Conservation (phyloP, 2,888 invertebrate genomes). For the Hydriomena furcata region DNA sequence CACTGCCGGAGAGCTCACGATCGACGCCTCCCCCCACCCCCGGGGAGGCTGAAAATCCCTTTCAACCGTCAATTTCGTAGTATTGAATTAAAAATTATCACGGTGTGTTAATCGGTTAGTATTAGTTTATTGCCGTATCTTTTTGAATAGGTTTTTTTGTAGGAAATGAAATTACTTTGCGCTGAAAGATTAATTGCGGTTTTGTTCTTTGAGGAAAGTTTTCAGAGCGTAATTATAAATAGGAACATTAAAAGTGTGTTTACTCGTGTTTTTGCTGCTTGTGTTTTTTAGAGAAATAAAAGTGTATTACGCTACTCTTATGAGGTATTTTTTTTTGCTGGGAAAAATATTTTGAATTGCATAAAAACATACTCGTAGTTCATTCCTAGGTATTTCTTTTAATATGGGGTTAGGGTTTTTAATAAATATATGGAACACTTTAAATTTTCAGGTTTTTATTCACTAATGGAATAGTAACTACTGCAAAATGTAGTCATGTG, state of each 20-base stretch:
- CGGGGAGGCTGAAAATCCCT: slow-evolving; percentile 55
- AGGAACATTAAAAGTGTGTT: slow-evolving; percentile 7
- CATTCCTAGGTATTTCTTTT: no score
- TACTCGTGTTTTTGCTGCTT: slow-evolving; percentile 5
- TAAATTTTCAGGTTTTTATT: no score
- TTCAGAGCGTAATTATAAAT: slow-evolving; percentile 14
- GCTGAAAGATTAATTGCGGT: slow-evolving; percentile 7
- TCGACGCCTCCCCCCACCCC: slow-evolving; percentile 36
- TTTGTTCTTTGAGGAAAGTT: slow-evolving; percentile 9
- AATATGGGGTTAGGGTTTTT: no score
- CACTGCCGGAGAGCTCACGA: slow-evolving; percentile 65
- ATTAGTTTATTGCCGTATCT: slow-evolving; percentile 19
- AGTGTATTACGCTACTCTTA: not conserved
- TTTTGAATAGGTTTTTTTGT: not conserved
- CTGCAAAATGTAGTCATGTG: no score
- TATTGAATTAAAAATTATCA: slow-evolving; percentile 41
- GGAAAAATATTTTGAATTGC: no score
- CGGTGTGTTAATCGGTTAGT: slow-evolving; percentile 26
- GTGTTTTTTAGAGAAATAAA: not conserved
- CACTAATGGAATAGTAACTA: no score
- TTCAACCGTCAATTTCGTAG: slow-evolving; percentile 46
- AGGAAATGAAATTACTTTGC: slow-evolving; percentile 4
- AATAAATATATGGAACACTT: no score
- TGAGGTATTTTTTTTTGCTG: no score
- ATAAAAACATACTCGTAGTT: no score